Evolutionary conservation across 2,797 vertebrate species (phyloP), one percentile per base, ranked within the genome.

Genomic region (Sebastes cheni): DNA sequence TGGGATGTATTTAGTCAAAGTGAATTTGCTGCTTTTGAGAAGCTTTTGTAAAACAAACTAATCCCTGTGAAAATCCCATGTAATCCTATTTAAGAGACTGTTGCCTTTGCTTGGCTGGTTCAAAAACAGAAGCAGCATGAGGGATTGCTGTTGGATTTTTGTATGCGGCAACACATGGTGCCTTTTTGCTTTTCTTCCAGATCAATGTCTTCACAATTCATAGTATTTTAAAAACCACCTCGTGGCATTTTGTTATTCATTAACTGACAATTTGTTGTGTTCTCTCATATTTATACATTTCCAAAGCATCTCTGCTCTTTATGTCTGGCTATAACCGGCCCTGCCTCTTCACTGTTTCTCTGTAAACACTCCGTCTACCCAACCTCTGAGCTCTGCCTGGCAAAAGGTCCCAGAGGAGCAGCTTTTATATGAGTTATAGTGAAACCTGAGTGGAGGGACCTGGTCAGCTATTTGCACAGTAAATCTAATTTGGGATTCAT

Each of bases 81-180:
- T 90, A 91, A 93, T 93, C 86, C 86, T 75, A 10, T 91, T 92
- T 78, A 77, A 83, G 72, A 78, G 55, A 86, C 75, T 64, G 54
- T 89, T 84, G 69, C 81, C 61, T 90, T 89, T 55, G 67, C 52
- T 72, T 39, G 27, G 32, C 42, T 72, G 76, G 10, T 66, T 81
- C 36, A 60, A 55, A 82, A 60, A 83, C 56, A 83, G 42, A 29
- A 39, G 71, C 65, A 83, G 67, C 79, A 84, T 77, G 86, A 80
- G 42, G 68, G 79, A 82, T 80, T 76, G 64, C n/a, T 66, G 69
- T 66, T 82, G 72, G 14, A 65, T 66, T 67, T 72, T 65, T 18
- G 5, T 25, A 42, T 32, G 34, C 27, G 32, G 59, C 39, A 68
- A 75, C 64, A 84, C 30, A 55, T 34, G 39, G 52, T 36, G 34